Base-by-base conservation (phyloP, 2,888 invertebrate genomes). In the Lycophotia porphyrea region DNA sequence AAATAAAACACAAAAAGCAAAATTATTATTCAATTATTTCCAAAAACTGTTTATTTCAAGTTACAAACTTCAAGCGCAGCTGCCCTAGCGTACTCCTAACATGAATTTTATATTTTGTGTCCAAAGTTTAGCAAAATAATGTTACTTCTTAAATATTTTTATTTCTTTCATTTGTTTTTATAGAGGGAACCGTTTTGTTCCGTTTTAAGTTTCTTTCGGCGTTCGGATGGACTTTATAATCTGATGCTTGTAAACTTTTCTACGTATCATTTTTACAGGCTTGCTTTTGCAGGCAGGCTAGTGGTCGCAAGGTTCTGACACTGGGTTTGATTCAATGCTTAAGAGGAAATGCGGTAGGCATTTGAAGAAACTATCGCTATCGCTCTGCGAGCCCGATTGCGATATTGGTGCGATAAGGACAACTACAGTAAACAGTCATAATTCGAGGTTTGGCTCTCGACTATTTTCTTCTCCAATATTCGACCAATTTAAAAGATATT, bases 91-190 rank as follows among this genome's bases (percentile, higher is more conserved):
- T 63, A 63, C 55, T 69, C 65, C 24, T 74, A 68, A 65, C 60
- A 84, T 82, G 63, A 68, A 82, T 80, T 70, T 71, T 70, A 70
- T 76, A 84, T 72, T 80, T 82, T 80, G 69, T 60, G 61, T 47
- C 52, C 66, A 67, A 82, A 82, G 63, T 80, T 84, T 31, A 39
- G 11, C 74, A 60, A 55, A 74, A 27, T 70, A 60, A 52, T 39
- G 39, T 31, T 27, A n/a, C 11, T 72, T 39, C 39, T 79, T 63
- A 58, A 83, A 83, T 70, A 74, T 74, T 70, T 36, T 52, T 69
- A 63, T 82, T 80, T 63, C 65, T 65, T 65, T 47, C 49, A 66
- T 58, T 80, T 70, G 31, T 21, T 52, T 67, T 58, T 64, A 44
- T 61, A 61, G 3, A 36, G 27, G 15, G 24, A 11, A 52, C 64